Conservation (phyloP, 2,888 invertebrate genomes). For the Lasioglossum figueresi region DNA sequence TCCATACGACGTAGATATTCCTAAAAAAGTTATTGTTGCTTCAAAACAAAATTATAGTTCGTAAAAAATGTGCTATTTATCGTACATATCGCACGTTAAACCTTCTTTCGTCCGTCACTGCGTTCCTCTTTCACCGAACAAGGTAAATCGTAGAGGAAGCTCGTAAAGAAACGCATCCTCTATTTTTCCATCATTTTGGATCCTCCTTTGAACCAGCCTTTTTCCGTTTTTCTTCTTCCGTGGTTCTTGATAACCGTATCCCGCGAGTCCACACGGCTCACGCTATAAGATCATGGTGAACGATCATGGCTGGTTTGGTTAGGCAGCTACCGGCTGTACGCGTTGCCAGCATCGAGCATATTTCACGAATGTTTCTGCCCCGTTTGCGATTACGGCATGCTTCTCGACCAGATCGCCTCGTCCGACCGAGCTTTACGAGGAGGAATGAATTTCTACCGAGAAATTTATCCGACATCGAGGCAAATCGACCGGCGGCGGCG, state of each 20-base stretch:
- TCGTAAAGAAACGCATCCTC: background rate
- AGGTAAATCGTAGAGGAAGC: background rate
- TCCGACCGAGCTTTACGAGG: slow-evolving; percentile 25
- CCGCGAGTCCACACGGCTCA: background rate
- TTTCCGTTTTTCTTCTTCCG: background rate
- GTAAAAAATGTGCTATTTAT: no score
- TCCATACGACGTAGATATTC: no score
- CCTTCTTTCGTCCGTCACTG: background rate
- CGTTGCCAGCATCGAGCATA: slow-evolving; percentile 13
- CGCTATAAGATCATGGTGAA: slow-evolving; percentile 11
- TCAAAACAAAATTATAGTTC: no score
- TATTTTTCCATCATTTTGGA: background rate
- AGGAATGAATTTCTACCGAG: slow-evolving; percentile 50
- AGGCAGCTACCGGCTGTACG: background rate
- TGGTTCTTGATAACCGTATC: background rate
- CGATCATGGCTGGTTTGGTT: background rate
- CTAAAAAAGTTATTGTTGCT: no score
- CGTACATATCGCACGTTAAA: no score
- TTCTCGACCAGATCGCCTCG: slow-evolving; percentile 29
- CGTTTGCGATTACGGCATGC: slow-evolving; percentile 43
- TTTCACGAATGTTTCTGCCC: slow-evolving; percentile 41
- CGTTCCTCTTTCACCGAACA: background rate
- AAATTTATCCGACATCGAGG: slow-evolving; percentile 41
- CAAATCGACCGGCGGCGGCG: slow-evolving; percentile 43
- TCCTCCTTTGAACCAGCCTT: background rate